phyloP scores from a whole-genome alignment of 2,797 vertebrate genomes.

The Knipowitschia caucasica region DNA sequence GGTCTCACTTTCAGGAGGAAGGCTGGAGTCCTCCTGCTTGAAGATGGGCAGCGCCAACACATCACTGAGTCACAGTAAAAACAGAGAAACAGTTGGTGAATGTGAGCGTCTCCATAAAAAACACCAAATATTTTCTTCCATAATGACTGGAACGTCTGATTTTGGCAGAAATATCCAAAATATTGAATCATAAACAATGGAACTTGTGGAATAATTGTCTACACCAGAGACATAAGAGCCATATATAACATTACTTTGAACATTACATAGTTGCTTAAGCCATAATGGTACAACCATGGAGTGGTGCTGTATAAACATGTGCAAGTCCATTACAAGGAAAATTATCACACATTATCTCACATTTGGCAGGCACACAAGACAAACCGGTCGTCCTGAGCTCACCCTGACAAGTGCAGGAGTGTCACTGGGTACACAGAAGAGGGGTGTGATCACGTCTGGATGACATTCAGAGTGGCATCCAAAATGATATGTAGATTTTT shows the following conservation, averaged over 20 bases:
- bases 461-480: slow-evolving; percentile 2
- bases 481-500: slow-evolving; percentile 32
- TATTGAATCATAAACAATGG: background rate
- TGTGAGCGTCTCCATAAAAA: slow-evolving; percentile 8
- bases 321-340: slow-evolving; percentile 38
- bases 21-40: slow-evolving; percentile 94
- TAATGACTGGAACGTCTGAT: slow-evolving; percentile 5
- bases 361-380: slow-evolving; percentile 53
- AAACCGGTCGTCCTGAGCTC: slow-evolving; percentile 41
- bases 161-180: background rate
- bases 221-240: background rate
- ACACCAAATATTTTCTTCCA: background rate
- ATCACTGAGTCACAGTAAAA: slow-evolving; percentile 74
- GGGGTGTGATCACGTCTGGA: slow-evolving; percentile 1
- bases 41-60: slow-evolving; percentile 97
- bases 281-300: slow-evolving; percentile 37
- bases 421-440: slow-evolving; percentile 41
- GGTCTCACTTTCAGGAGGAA: slow-evolving; percentile 85
- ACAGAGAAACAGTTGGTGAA: slow-evolving; percentile 7
- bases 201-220: slow-evolving; percentile 4
- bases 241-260: slow-evolving; percentile 19
- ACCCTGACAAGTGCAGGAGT: slow-evolving; percentile 52
- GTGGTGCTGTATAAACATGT: slow-evolving; percentile 43
- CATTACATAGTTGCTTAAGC: no score
- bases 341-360: slow-evolving; percentile 55